A percentile compares a stretch with the other conserved stretches of the same genome.
Evolutionary conservation across 2,113 vertebrate species (phyloP).

Genomic region (Takifugu bimaculatus): DNA sequence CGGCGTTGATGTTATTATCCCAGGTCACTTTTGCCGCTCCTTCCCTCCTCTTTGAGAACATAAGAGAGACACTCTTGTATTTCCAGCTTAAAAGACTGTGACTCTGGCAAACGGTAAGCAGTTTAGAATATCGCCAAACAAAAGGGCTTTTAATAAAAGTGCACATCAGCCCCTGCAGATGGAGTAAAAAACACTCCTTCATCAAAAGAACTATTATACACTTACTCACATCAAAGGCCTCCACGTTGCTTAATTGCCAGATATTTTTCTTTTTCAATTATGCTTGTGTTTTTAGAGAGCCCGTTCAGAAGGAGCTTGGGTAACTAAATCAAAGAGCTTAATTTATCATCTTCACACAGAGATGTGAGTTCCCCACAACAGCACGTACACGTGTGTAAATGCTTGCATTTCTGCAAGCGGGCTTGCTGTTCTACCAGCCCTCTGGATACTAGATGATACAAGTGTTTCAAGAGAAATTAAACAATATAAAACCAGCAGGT

Average conservation of each 20-base stretch:
- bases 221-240: slow-evolving; percentile 70
- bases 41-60: background rate
- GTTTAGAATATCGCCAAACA: slow-evolving; percentile 67
- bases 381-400: slow-evolving; percentile 46
- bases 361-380: slow-evolving; percentile 40
- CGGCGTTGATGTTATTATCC: background rate
- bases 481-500: slow-evolving; percentile 64
- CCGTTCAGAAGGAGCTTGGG: slow-evolving; percentile 41
- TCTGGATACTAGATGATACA: slow-evolving; percentile 50
- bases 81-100: slow-evolving; percentile 60
- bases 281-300: slow-evolving; percentile 62
- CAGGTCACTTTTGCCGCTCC: too few species aligned
- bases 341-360: slow-evolving; percentile 54
- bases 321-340: slow-evolving; percentile 62
- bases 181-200: slow-evolving; percentile 61
- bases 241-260: slow-evolving; percentile 62
- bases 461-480: slow-evolving; percentile 61
- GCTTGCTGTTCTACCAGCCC: slow-evolving; percentile 44
- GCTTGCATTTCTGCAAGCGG: slow-evolving; percentile 35
- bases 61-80: slow-evolving; percentile 34
- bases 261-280: slow-evolving; percentile 69
- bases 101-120: slow-evolving; percentile 60
- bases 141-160: slow-evolving; percentile 71
- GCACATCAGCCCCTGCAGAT: slow-evolving; percentile 51
- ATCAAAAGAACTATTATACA: slow-evolving; percentile 69